phyloP scores from a whole-genome alignment of 1,140 invertebrate genomes.

The Diprion similis region DNA sequence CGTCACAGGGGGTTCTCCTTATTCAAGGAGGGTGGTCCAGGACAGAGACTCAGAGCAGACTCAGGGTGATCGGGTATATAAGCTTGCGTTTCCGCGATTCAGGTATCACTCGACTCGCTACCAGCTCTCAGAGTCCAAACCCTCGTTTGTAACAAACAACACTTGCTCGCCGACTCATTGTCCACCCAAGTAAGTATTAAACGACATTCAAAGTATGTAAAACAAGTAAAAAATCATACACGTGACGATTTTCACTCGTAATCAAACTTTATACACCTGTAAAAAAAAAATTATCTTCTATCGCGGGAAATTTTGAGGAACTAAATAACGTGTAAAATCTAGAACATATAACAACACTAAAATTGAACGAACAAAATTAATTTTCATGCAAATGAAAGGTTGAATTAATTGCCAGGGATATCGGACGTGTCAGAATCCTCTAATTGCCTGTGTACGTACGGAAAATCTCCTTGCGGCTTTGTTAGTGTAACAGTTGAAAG shows the following conservation, averaged over 20 bases:
- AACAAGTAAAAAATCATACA: neutral
- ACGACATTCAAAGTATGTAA: neutral
- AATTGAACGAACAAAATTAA: no score
- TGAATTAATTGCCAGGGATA: no score
- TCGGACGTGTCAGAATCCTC: no score
- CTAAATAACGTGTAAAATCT: neutral
- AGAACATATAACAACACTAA: neutral
- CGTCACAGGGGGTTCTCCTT: neutral
- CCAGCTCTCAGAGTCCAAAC: neutral
- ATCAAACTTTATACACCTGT: neutral
- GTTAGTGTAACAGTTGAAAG: no score
- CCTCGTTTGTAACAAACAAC: neutral
- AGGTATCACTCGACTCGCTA: slow-evolving; percentile 2
- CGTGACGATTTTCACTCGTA: neutral
- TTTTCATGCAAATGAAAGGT: no score
- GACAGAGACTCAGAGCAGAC: neutral
- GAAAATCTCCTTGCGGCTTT: no score
- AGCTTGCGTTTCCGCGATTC: neutral
- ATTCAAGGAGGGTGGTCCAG: slow-evolving; percentile 1
- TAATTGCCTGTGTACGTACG: no score
- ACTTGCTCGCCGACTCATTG: neutral
- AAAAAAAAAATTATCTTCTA: neutral
- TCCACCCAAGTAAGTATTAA: no score
- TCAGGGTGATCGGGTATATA: slow-evolving; percentile 7
- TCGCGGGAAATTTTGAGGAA: neutral